phyloP scores from a whole-genome alignment of 2,797 vertebrate species.

The Hoplostethus atlanticus region DNA sequence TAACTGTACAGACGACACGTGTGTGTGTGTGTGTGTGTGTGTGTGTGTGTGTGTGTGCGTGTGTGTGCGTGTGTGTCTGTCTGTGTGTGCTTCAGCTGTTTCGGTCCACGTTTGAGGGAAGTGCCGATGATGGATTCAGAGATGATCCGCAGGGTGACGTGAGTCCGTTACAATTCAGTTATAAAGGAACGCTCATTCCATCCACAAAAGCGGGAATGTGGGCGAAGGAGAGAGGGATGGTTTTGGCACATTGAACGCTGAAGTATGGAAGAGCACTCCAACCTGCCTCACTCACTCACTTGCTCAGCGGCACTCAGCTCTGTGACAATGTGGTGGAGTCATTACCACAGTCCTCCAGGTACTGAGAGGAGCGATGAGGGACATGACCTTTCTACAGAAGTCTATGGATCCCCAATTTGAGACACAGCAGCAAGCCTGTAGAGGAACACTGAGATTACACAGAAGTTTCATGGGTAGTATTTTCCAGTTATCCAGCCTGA shows the following conservation, averaged over 20 bases:
- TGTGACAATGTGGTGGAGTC: constrained; percentile 79
- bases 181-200: constrained; percentile 69
- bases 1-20: constrained; percentile 51
- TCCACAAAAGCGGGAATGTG: constrained; percentile 63
- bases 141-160: constrained; percentile 38
- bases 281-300: constrained; percentile 49
- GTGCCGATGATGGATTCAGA: constrained; percentile 17
- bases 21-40: neutral
- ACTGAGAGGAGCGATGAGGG: constrained; percentile 24
- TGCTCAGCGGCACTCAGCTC: constrained; percentile 51
- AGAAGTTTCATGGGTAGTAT: neutral
- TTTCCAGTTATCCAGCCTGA: constrained; percentile 3
- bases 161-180: constrained; percentile 52
- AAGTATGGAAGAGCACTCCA: constrained; percentile 74
- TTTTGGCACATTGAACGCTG: constrained; percentile 62
- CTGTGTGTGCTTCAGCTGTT: constrained; percentile 9
- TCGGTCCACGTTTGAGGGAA: constrained; percentile 26
- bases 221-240: constrained; percentile 57
- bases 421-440: constrained; percentile 23
- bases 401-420: constrained; percentile 25
- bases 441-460: constrained; percentile 17
- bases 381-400: constrained; percentile 38
- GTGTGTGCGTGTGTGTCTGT: neutral
- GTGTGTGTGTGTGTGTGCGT: constrained; percentile 2
- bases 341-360: constrained; percentile 72